Evolutionary conservation across 2,113 vertebrate genomes (phyloP), one percentile per base, ranked within the genome.

Genomic region (Notothenia coriiceps): DNA sequence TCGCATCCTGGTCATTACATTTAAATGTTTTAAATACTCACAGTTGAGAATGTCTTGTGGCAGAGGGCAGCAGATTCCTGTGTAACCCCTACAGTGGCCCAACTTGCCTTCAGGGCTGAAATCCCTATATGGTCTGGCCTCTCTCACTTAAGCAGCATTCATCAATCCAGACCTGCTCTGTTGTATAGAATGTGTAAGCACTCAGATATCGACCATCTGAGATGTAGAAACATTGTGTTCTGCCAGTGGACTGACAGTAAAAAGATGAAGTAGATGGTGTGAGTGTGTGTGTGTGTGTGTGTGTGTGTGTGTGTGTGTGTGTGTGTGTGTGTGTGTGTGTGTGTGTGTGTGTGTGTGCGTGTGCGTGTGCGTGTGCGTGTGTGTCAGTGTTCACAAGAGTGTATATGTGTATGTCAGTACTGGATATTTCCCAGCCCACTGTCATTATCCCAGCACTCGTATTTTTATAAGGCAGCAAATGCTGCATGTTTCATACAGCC

Each of bases 101-200:
- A 20, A 86, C 44, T 44, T 82, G 56, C 63, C 72, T 55, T 71
- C 46, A 17, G 65, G 59, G 65, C 61, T 72, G n/a, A 52, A 44
- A 64, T 56, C 63, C 51, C 72, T 72, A 29, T 44, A 74, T 76
- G 59, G 73, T 4, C 20, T 2, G 57, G 69, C 12, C 13, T 43
- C 78, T 50, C 50, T 50, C 60, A 70, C 65, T 77, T 68, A 55
- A 51, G 68, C 54, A 73, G 29, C 55, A 74, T 82, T 81, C 77
- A 86, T 87, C 83, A 85, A 59, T 88, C 51, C 74, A 82, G 54
- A 62, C 55, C 72, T 25, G 51, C 18, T 73, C 66, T 57, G 77
- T 77, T 57, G 70, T 89, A 85, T 62, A 84, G 82, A 76, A 87
- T 68, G 73, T 85, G 73, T 83, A 76, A 86, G 79, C 85, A 78